These are phyloP conservation scores for Climacteris rufus DNA, from an alignment of 2,113 vertebrate genomes.

Conservation along the genomic window DNA sequence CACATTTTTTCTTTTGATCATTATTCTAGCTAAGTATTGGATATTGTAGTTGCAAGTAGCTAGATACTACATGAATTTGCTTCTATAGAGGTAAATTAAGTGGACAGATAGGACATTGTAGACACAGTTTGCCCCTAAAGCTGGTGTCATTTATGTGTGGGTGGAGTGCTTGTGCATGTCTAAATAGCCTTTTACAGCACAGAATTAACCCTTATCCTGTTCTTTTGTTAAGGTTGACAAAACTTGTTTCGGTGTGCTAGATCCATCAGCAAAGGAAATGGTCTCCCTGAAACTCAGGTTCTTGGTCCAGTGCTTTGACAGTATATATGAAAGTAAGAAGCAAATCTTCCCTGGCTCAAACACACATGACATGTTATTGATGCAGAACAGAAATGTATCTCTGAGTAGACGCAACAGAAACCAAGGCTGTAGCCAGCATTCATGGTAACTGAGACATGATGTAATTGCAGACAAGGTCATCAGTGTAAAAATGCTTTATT, in stretches of 20 bases:
- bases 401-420: neutral
- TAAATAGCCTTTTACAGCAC: neutral
- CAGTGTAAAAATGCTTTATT: neutral
- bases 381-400: neutral
- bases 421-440: neutral
- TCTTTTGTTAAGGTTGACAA: neutral
- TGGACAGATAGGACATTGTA: neutral
- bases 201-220: neutral
- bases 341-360: neutral
- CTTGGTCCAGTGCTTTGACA: neutral
- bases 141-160: neutral
- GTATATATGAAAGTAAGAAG: neutral
- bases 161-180: neutral
- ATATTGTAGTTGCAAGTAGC: neutral
- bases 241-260: neutral
- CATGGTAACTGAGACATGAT: neutral
- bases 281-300: neutral
- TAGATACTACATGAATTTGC: neutral
- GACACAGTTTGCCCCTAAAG: neutral
- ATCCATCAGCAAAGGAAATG: neutral
- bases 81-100: neutral
- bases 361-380: neutral
- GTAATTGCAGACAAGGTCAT: slow-evolving; percentile 3
- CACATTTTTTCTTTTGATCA: neutral
- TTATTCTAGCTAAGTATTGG: neutral